A percentile compares a stretch with the other conserved stretches of the same genome.
Conservation (phyloP, 2,888 invertebrate genomes). For the Pandemis cinnamomeana region DNA sequence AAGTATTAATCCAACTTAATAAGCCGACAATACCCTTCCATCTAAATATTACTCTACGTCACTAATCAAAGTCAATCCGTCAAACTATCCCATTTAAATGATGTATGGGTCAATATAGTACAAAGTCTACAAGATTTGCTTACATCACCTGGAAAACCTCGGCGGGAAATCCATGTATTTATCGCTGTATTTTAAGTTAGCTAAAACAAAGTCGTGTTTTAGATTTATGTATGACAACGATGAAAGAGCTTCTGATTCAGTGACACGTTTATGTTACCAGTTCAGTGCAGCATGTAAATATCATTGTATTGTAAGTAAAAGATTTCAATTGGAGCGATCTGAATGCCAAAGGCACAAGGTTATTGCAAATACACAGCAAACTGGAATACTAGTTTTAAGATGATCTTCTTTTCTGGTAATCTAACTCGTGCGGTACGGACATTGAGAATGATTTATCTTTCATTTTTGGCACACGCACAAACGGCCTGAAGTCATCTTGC, state of each 20-base stretch:
- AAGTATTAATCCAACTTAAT: not conserved
- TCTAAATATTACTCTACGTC: slow-evolving; percentile 3
- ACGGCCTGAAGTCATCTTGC: slow-evolving; percentile 7
- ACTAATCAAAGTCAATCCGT: slow-evolving; percentile 14
- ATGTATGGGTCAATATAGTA: slow-evolving; percentile 76
- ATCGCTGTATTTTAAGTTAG: slow-evolving; percentile 22
- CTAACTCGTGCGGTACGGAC: not conserved
- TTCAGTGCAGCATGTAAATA: slow-evolving; percentile 13
- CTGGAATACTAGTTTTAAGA: not conserved
- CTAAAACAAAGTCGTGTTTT: slow-evolving; percentile 1
- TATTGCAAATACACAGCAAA: not conserved
- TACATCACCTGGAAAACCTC: slow-evolving; percentile 75
- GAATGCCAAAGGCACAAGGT: not conserved
- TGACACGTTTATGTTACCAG: slow-evolving; percentile 14
- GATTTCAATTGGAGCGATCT: not conserved
- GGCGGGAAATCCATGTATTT: slow-evolving; percentile 68
- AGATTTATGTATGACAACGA: not conserved
- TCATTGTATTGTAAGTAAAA: slow-evolving; percentile 2
- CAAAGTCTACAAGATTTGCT: slow-evolving; percentile 67
- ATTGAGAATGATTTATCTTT: slow-evolving; percentile 20
- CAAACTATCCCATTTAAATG: slow-evolving; percentile 51
- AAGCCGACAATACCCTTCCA: slow-evolving; percentile 5
- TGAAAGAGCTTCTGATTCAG: slow-evolving; percentile 10
- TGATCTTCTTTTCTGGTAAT: slow-evolving; percentile 1
- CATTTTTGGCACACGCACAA: slow-evolving; percentile 21